A percentile compares a stretch with the other conserved stretches of the same genome.
Evolutionary conservation across 2,113 vertebrate species (phyloP).

Genomic region (Piprites chloris): DNA sequence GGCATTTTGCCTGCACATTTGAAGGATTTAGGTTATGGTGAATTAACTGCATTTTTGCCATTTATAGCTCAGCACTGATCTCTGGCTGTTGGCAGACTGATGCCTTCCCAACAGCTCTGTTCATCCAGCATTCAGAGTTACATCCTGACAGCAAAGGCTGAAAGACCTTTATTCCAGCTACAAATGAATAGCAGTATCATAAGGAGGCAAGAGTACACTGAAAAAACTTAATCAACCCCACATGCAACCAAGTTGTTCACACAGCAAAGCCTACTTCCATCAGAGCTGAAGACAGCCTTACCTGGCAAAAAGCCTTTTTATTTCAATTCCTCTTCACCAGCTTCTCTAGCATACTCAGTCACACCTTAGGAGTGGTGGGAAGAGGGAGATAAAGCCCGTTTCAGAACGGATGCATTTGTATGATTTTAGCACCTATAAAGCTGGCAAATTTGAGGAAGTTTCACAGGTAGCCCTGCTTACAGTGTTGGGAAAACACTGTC

Average conservation of each 20-base stretch:
- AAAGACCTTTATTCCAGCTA: neutral
- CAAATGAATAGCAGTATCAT: neutral
- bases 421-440: neutral
- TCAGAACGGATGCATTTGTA: neutral
- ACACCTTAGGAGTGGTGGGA: neutral
- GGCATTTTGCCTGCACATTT: neutral
- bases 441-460: neutral
- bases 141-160: neutral
- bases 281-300: neutral
- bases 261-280: neutral
- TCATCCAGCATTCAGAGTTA: neutral
- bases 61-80: neutral
- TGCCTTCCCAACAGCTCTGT: neutral
- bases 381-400: neutral
- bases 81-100: neutral
- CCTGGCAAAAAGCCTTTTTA: neutral
- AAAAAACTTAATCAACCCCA: neutral
- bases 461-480: neutral
- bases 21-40: neutral
- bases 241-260: neutral
- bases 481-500: neutral
- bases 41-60: neutral
- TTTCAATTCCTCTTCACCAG: neutral
- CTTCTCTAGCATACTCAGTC: neutral
- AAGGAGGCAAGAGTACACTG: neutral